Evolutionary conservation across 30 jellyfish, hydroid and myxozoan species (phyloP).

Genomic region (Catostylus mosaicus): DNA sequence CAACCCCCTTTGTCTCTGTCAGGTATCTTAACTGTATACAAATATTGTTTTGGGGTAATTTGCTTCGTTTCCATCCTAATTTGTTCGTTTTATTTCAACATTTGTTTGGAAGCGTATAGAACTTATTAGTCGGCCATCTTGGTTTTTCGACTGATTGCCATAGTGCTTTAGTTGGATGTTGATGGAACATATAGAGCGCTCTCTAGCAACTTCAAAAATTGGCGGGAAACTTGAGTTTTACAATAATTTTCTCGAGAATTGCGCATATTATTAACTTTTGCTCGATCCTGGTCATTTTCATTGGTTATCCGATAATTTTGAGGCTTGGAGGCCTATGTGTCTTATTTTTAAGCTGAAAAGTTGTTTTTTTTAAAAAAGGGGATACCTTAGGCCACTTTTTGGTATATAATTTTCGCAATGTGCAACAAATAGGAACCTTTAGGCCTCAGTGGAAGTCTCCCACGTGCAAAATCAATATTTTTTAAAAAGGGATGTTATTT

Average conservation of each 20-base stretch:
- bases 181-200: slow-evolving; percentile 2
- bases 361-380: neutral
- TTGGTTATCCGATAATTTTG: neutral
- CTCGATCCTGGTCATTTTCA: neutral
- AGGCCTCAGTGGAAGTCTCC: too few relatives aligned
- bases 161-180: neutral
- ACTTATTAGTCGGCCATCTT: slow-evolving; percentile 35
- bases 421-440: too few relatives aligned
- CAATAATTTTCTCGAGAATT: neutral
- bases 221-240: slow-evolving; percentile 42
- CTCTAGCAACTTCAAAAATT: slow-evolving; percentile 20
- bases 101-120: neutral
- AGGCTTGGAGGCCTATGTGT: neutral
- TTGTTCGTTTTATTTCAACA: too few relatives aligned
- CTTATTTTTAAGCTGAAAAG: neutral
- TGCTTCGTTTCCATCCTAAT: too few relatives aligned
- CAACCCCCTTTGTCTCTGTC: neutral
- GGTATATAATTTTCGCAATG: too few relatives aligned
- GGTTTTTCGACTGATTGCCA: neutral
- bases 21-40: neutral
- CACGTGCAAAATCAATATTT: too few relatives aligned
- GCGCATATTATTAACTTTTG: neutral
- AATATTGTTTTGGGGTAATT: too few relatives aligned
- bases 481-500: too few relatives aligned
- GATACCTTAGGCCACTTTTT: neutral